These are phyloP conservation scores for Harpagoxenus sublaevis DNA, from an alignment of 2,888 invertebrate species.

Conservation along the genomic window DNA sequence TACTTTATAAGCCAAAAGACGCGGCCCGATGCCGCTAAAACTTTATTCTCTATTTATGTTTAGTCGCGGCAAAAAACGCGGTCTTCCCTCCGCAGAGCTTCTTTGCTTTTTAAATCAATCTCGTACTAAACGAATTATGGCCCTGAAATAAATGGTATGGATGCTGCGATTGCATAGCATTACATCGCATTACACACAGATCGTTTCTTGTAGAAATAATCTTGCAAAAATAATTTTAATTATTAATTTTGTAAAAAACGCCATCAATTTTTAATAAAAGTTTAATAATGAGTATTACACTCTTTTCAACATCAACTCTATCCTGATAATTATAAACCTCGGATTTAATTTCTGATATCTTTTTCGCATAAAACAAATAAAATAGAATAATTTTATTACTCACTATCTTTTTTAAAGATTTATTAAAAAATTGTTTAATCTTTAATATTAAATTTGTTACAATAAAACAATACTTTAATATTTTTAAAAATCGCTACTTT, in stretches of 20 bases:
- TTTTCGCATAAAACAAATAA: neutral
- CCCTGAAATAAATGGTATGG: neutral
- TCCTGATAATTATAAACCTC: neutral
- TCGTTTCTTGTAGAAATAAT: neutral
- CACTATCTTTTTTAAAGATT: neutral
- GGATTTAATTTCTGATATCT: neutral
- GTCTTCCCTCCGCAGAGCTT: constrained; percentile 46
- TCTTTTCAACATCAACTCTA: neutral
- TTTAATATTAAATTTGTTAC: neutral
- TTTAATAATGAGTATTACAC: neutral
- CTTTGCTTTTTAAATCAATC: constrained; percentile 49
- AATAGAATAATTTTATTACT: neutral
- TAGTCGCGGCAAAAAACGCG: constrained; percentile 71
- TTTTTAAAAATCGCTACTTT: neutral
- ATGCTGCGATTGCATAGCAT: neutral
- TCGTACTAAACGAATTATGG: neutral
- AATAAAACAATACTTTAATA: too few relatives aligned
- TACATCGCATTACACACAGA: neutral
- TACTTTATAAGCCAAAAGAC: constrained; percentile 83
- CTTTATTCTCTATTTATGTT: constrained; percentile 84
- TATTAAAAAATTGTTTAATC: neutral
- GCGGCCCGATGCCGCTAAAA: constrained; percentile 77
- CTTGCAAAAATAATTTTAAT: neutral
- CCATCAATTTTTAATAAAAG: neutral
- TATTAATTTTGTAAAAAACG: neutral